phyloP scores from a whole-genome alignment of 2,888 invertebrate genomes.

The Orthosia gothica region DNA sequence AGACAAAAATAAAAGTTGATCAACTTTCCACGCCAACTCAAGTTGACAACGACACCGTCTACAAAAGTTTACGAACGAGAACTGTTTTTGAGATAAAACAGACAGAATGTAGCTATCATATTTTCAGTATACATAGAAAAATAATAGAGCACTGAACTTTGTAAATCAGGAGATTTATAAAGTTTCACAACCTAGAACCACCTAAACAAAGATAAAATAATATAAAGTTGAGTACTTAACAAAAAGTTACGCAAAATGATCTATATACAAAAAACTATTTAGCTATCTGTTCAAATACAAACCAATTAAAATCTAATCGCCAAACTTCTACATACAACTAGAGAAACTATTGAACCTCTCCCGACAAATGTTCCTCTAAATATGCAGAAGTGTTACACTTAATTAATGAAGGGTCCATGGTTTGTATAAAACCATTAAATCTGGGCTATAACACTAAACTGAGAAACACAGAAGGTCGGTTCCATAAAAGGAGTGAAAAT shows the following conservation, averaged over 20 bases:
- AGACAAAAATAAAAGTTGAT: conserved; percentile 46
- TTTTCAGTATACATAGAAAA: conserved; percentile 9
- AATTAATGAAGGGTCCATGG: conserved; percentile 64
- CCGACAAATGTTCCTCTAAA: conserved; percentile 49
- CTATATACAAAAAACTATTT: too few relatives aligned
- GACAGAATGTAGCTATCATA: neutral
- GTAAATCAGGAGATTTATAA: neutral
- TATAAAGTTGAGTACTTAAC: too few relatives aligned
- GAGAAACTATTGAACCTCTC: conserved; percentile 45
- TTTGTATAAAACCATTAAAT: conserved; percentile 78
- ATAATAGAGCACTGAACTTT: neutral
- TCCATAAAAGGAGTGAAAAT: neutral
- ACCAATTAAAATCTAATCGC: conserved; percentile 18
- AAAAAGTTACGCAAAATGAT: too few relatives aligned
- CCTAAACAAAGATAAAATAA: too few relatives aligned
- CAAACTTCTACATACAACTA: conserved; percentile 31
- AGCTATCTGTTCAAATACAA: neutral
- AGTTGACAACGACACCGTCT: conserved; percentile 31
- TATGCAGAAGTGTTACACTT: conserved; percentile 66
- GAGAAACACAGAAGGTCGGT: conserved; percentile 4
- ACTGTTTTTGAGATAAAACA: conserved; percentile 26
- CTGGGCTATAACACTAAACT: conserved; percentile 32
- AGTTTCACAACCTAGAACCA: neutral
- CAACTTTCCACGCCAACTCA: conserved; percentile 25
- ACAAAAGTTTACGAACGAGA: conserved; percentile 42